Conservation (phyloP, 2,888 invertebrate genomes). For the Eupeodes latifasciatus region DNA sequence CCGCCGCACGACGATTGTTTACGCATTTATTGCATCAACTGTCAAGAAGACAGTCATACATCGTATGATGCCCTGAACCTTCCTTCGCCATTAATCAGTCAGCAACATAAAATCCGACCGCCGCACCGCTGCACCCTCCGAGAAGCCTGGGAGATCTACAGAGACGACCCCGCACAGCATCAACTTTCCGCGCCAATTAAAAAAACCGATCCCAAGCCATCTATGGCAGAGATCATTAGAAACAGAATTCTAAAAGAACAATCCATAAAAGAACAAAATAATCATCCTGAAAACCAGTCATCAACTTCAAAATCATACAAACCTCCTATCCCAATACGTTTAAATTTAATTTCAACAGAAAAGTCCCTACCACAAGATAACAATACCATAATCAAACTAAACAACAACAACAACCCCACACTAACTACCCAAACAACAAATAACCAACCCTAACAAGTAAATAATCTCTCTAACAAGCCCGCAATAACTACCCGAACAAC, state of each 20-base stretch:
- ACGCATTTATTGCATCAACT: background rate
- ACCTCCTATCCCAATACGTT: no score
- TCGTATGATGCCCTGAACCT: slow-evolving; percentile 6
- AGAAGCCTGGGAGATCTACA: no score
- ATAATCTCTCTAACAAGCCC: background rate
- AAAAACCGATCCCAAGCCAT: no score
- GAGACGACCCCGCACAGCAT: background rate
- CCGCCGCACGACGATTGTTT: background rate
- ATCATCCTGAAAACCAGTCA: no score
- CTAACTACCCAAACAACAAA: background rate
- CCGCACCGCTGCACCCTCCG: background rate
- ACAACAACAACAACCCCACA: background rate
- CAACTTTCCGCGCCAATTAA: no score
- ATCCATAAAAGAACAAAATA: no score
- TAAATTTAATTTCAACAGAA: no score
- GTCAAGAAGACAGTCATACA: background rate
- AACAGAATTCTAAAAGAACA: no score
- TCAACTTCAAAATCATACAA: no score
- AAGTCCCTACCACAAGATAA: background rate
- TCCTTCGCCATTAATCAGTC: background rate
- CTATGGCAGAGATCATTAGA: no score
- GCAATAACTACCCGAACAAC: background rate
- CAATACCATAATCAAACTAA: background rate
- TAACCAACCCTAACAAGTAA: background rate
- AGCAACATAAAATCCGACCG: slow-evolving; percentile 1